Evolutionary conservation across 2,888 invertebrate species (phyloP).

Genomic region (Acanthosoma haemorrhoidale): DNA sequence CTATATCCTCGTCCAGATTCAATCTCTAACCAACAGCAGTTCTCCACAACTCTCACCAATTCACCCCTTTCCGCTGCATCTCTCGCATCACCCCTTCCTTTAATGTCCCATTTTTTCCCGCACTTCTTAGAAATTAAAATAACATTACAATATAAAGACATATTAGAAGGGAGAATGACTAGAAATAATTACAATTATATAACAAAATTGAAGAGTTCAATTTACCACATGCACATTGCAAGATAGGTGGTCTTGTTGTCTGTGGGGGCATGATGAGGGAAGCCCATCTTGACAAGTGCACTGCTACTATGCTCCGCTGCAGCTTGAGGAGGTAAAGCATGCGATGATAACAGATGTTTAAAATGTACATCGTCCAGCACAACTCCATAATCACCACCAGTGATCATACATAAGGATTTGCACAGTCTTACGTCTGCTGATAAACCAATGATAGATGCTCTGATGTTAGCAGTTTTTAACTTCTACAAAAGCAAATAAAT

Average conservation of each 20-base stretch:
- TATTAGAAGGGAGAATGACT: too few relatives aligned
- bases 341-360: constrained; percentile 58
- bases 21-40: too few relatives aligned
- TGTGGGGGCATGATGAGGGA: constrained; percentile 71
- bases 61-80: too few relatives aligned
- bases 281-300: constrained; percentile 86
- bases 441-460: constrained; percentile 91
- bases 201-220: constrained; percentile 34
- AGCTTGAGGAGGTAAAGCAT: constrained; percentile 66
- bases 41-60: too few relatives aligned
- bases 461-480: constrained; percentile 72
- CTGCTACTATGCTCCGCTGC: constrained; percentile 54
- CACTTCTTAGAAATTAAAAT: too few relatives aligned
- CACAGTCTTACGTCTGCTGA: constrained; percentile 93
- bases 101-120: too few relatives aligned
- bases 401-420: constrained; percentile 75
- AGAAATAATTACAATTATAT: neutral
- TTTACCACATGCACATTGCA: constrained; percentile 88
- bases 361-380: constrained; percentile 76
- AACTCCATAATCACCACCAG: constrained; percentile 80
- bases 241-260: constrained; percentile 61
- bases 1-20: too few relatives aligned
- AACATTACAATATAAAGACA: too few relatives aligned
- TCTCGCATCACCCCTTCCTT: too few relatives aligned
- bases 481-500: constrained; percentile 49